Conservation (phyloP, 2,888 invertebrate species). For the Ennomos erosarius region DNA sequence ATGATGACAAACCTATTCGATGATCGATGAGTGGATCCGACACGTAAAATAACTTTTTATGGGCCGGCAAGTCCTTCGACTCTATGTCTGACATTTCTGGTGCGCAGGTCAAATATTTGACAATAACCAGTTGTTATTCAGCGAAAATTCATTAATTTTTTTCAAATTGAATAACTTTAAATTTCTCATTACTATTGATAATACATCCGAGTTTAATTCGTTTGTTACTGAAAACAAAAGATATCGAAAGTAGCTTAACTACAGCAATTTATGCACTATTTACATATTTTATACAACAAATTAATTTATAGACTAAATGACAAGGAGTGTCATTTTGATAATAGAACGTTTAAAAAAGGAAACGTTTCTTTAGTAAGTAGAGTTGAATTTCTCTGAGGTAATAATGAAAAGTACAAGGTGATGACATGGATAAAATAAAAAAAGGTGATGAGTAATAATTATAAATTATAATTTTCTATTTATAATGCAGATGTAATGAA, state of each 20-base stretch:
- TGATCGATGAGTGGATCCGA: constrained; percentile 44
- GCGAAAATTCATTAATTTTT: not conserved
- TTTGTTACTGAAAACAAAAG: constrained; percentile 20
- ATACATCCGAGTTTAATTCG: not conserved
- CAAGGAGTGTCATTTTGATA: constrained; percentile 2
- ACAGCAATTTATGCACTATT: not conserved
- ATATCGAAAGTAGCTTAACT: constrained; percentile 12
- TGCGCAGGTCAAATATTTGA: constrained; percentile 23
- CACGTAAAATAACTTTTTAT: too few relatives aligned
- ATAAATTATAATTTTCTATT: too few relatives aligned
- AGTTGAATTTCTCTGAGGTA: too few relatives aligned
- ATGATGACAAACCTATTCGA: constrained; percentile 45
- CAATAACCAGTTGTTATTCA: constrained; percentile 11
- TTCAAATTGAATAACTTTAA: too few relatives aligned
- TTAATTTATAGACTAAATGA: constrained; percentile 2
- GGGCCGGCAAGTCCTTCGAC: too few relatives aligned
- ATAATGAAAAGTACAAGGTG: too few relatives aligned
- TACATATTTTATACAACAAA: not conserved
- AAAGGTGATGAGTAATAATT: too few relatives aligned
- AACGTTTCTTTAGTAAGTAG: too few relatives aligned
- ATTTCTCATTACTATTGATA: too few relatives aligned
- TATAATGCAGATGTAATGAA: too few relatives aligned
- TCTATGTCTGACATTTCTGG: constrained; percentile 36
- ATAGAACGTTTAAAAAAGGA: not conserved
- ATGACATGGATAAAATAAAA: too few relatives aligned